A percentile compares a stretch with the other conserved stretches of the same genome.
Evolutionary conservation across 2,888 invertebrate species (phyloP).

Genomic region (Oligia latruncula): DNA sequence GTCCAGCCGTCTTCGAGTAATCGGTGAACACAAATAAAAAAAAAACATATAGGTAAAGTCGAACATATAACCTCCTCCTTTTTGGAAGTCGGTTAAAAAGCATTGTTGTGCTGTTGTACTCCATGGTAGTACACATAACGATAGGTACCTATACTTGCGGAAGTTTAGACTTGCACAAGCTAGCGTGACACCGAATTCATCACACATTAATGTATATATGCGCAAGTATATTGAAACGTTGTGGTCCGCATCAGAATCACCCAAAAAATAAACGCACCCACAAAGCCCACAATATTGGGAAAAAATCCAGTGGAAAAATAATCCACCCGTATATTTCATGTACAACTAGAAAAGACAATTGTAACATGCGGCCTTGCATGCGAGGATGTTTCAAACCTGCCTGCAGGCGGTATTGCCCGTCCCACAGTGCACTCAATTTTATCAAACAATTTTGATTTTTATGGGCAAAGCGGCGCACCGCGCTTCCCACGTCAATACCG

Average conservation of each 20-base stretch:
- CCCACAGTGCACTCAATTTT: conserved; percentile 42
- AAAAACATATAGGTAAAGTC: too few species aligned
- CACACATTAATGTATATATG: too few species aligned
- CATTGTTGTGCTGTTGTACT: neutral
- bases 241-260: neutral
- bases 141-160: neutral
- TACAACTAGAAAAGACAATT: conserved; percentile 20
- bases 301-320: neutral
- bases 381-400: conserved; percentile 31
- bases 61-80: too few species aligned
- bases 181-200: neutral
- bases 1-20: too few species aligned
- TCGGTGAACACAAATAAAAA: too few species aligned
- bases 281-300: neutral
- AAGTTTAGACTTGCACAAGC: neutral
- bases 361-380: conserved; percentile 31
- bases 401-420: conserved; percentile 27
- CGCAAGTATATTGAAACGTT: neutral
- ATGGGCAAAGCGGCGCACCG: conserved; percentile 26
- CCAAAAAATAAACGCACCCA: neutral
- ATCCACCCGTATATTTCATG: neutral
- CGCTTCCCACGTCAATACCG: neutral
- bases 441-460: conserved; percentile 51
- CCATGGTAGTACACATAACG: neutral
- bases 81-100: neutral